A percentile compares a stretch with the other conserved stretches of the same genome.
Conservation (phyloP, 2,888 invertebrate species). For the Podabrus alpinus region DNA sequence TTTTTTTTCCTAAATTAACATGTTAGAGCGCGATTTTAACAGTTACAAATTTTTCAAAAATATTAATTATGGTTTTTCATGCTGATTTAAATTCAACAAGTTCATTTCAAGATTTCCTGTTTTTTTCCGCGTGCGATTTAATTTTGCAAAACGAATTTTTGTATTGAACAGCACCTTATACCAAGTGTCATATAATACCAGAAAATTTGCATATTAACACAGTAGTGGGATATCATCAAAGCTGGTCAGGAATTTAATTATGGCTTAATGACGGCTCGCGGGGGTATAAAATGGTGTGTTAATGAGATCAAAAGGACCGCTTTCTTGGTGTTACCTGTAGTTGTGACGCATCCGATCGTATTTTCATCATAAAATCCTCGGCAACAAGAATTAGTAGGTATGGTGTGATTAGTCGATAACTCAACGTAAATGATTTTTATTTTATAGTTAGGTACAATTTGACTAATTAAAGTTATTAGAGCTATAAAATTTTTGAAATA, state of each 20-base stretch:
- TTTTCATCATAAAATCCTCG: not conserved
- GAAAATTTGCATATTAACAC: constrained; percentile 2
- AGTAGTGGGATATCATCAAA: constrained; percentile 9
- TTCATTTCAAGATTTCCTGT: not conserved
- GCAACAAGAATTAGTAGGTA: not conserved
- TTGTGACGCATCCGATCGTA: constrained; percentile 3
- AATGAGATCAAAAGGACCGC: constrained; percentile 37
- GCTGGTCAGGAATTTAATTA: constrained; percentile 12
- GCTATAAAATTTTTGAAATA: not conserved
- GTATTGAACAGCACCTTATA: not conserved
- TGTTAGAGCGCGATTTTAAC: not conserved
- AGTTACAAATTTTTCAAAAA: not conserved
- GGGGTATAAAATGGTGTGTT: constrained; percentile 24
- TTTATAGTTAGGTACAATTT: not conserved
- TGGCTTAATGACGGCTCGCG: constrained; percentile 5
- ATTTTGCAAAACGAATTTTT: not conserved
- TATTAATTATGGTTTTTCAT: not conserved
- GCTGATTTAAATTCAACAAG: not conserved
- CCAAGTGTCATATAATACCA: not conserved
- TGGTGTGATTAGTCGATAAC: not conserved
- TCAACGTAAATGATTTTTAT: not conserved
- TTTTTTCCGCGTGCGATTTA: not conserved
- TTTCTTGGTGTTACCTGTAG: constrained; percentile 23
- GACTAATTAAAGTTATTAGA: not conserved
- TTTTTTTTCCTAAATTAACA: not conserved